Evolutionary conservation across 1,140 invertebrate genomes (phyloP).

Genomic region (Eubasilissa regina): DNA sequence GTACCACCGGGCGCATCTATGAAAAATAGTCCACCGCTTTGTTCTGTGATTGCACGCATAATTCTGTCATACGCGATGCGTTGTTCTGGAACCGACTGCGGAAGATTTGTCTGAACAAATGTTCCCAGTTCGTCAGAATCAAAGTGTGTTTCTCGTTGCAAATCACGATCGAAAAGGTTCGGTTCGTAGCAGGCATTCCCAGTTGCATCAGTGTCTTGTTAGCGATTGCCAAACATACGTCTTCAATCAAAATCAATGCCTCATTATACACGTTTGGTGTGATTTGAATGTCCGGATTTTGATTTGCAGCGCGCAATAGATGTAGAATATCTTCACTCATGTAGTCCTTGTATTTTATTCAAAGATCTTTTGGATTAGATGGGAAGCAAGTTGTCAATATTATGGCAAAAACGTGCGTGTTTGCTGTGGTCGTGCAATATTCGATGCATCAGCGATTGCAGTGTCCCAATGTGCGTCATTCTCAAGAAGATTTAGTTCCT

Average conservation of each 20-base stretch:
- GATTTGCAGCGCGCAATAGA: too few relatives aligned
- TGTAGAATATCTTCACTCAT: too few relatives aligned
- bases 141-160: constrained; percentile 63
- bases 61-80: constrained; percentile 36
- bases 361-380: too few relatives aligned
- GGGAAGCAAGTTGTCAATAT: too few relatives aligned
- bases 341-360: too few relatives aligned
- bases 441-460: constrained; percentile 24
- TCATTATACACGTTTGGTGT: too few relatives aligned
- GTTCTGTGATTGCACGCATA: constrained; percentile 32
- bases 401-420: too few relatives aligned
- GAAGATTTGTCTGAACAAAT: constrained; percentile 48
- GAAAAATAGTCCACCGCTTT: constrained; percentile 39
- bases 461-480: constrained; percentile 26
- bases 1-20: too few relatives aligned
- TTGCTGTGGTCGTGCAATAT: too few relatives aligned
- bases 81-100: constrained; percentile 43
- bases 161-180: constrained; percentile 49
- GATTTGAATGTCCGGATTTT: too few relatives aligned
- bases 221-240: constrained; percentile 59
- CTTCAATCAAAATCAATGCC: constrained; percentile 61
- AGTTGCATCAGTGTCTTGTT: constrained; percentile 57
- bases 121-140: constrained; percentile 58
- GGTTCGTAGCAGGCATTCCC: constrained; percentile 36
- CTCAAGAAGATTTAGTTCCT: too few relatives aligned